Evolutionary conservation across 2,113 vertebrate genomes (phyloP), one percentile per base, ranked within the genome.

Genomic region (Dasyornis broadbenti): DNA sequence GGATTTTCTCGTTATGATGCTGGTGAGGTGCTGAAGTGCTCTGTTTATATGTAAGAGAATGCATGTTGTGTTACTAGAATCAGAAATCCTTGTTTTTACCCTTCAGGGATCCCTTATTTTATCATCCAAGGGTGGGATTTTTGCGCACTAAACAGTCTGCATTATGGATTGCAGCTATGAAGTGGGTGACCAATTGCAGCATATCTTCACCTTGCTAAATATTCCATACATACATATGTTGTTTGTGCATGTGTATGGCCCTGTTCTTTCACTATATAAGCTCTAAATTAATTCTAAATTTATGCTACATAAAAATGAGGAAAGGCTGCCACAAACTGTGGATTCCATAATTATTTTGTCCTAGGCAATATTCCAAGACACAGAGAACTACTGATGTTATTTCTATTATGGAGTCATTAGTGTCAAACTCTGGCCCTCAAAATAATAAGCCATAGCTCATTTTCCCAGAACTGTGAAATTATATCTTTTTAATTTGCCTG

Each of bases 291-390:
- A 50, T 69, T 83, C 59, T 83, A 66, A 82, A 82, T 64, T 78
- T 81, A 82, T 68, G 26, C 61, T 82, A 68, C 33, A 54, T 56
- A 86, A 86, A 90, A 71, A 75, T 23, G 19, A 78, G 47, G 44
- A 63, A 83, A 81, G n/a, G 21, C 18, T 78, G 44, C 31, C 52
- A 31, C 54, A 86, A 68, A 84, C 13, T 71, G 33, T 7, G 6
- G n/a, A 82, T 91, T 82, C 56, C 33, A 50, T 71, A 81, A 90
- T 70, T 78, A 57, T 78, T 94, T 80, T 79, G 35, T 94, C 52
- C 72, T 35, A 82, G 89, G 57, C 61, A 86, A 24, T 60, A 60
- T 44, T 68, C 69, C 73, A 95, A 84, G 77, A 90, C 63, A 65
- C 24, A 71, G 47, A 64, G 66, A 86, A 73, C 44, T 85, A 80